Evolutionary conservation across 37 sponge, comb jelly and placozoan species (phyloP).

Genomic region (Halisarca cf. caerulea): DNA sequence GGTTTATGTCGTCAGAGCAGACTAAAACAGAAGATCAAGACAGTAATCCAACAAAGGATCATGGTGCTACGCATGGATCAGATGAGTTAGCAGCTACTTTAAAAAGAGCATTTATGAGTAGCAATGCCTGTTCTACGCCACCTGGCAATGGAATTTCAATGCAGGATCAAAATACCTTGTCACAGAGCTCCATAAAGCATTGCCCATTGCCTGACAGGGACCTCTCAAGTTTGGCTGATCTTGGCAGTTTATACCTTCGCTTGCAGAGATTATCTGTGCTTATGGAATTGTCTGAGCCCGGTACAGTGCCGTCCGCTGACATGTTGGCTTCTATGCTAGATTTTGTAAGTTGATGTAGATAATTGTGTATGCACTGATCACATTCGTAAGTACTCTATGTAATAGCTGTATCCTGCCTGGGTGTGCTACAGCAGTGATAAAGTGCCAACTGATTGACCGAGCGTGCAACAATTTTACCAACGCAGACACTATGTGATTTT

Average conservation of each 20-base stretch:
- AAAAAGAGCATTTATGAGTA: neutral
- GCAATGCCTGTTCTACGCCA: neutral
- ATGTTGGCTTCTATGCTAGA: slow-evolving; percentile 69
- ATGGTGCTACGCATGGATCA: neutral
- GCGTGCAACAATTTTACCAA: too few species aligned
- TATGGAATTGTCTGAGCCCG: slow-evolving; percentile 69
- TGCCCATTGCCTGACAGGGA: neutral
- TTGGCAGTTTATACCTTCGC: slow-evolving; percentile 33
- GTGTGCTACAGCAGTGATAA: too few species aligned
- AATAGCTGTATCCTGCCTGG: too few species aligned
- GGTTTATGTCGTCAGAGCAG: neutral
- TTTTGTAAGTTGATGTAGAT: slow-evolving; percentile 62
- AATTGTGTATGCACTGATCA: too few species aligned
- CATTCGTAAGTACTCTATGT: too few species aligned
- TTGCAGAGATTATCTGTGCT: slow-evolving; percentile 55
- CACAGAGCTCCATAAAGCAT: neutral
- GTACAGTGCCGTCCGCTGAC: slow-evolving; percentile 51
- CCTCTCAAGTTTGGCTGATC: neutral
- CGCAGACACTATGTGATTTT: too few species aligned
- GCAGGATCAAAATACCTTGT: neutral
- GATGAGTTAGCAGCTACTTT: neutral
- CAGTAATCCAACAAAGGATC: slow-evolving; percentile 10
- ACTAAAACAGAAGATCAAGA: neutral
- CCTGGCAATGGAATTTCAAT: neutral
- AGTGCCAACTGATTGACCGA: too few species aligned